phyloP scores from a whole-genome alignment of 2,797 vertebrate genomes.

The Bufotes viridis region DNA sequence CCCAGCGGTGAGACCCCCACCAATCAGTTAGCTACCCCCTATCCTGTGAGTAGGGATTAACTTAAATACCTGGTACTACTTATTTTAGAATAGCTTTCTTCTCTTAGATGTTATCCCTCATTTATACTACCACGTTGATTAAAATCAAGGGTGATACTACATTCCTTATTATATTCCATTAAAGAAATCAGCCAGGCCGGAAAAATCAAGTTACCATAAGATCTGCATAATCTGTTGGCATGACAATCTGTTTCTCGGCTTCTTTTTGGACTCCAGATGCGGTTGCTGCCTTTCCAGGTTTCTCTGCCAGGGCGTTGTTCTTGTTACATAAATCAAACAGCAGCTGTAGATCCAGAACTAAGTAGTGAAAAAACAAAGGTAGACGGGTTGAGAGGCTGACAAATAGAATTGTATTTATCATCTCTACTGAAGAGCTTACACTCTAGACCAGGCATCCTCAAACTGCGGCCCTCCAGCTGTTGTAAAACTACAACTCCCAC shows the following conservation, averaged over 20 bases:
- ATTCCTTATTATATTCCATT: neutral
- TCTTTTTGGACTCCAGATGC: constrained; percentile 67
- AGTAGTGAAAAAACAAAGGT: neutral
- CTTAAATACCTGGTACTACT: too few species aligned
- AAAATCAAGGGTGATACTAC: neutral
- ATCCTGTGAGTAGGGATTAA: too few species aligned
- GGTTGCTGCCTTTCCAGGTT: constrained; percentile 75
- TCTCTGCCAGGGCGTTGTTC: constrained; percentile 73
- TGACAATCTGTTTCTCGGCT: constrained; percentile 89
- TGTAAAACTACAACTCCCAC: too few species aligned
- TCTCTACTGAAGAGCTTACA: neutral
- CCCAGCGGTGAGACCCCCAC: too few species aligned
- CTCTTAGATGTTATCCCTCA: neutral
- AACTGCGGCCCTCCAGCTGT: too few species aligned
- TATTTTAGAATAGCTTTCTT: neutral
- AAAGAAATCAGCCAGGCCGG: neutral
- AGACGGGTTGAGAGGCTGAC: neutral
- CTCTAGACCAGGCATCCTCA: neutral
- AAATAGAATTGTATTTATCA: neutral
- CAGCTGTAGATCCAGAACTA: constrained; percentile 92
- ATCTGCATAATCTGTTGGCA: constrained; percentile 94
- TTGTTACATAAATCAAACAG: constrained; percentile 88
- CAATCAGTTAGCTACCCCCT: too few species aligned
- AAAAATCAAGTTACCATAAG: constrained; percentile 78
- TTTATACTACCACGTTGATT: too few species aligned